phyloP scores from a whole-genome alignment of 30 jellyfish, hydroid and myxozoan species.

The Turritopsis dohrnii region DNA sequence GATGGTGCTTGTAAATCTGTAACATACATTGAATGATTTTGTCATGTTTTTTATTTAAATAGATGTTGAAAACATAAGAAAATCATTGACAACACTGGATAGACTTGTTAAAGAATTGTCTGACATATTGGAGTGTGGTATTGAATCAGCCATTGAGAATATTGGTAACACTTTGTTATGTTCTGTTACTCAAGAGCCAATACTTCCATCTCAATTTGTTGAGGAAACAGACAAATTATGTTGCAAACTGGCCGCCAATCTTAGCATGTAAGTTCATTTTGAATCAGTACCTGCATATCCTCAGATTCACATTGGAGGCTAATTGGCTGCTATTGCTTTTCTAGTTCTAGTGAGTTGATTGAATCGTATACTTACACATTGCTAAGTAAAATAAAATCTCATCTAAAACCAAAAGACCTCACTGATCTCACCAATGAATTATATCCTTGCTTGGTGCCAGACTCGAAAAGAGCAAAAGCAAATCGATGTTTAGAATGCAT shows the following conservation, averaged over 20 bases:
- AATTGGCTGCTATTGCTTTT: too few relatives aligned
- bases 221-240: slow-evolving; percentile 52
- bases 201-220: slow-evolving; percentile 42
- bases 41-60: background rate
- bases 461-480: slow-evolving; percentile 73
- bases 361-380: slow-evolving; percentile 59
- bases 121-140: slow-evolving; percentile 62
- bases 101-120: slow-evolving; percentile 52
- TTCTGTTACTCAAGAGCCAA: background rate
- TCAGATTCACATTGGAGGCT: too few relatives aligned
- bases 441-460: slow-evolving; percentile 68
- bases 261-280: slow-evolving; percentile 50
- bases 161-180: slow-evolving; percentile 62
- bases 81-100: slow-evolving; percentile 40
- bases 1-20: too few relatives aligned
- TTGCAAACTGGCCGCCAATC: slow-evolving; percentile 26
- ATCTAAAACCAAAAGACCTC: slow-evolving; percentile 57
- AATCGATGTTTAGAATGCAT: slow-evolving; percentile 76
- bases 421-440: slow-evolving; percentile 40
- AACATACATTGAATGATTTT: too few relatives aligned
- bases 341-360: slow-evolving; percentile 52
- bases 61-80: slow-evolving; percentile 54
- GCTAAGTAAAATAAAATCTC: slow-evolving; percentile 47
- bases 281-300: background rate
- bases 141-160: slow-evolving; percentile 58